Percentiles rank a stretch among this genome's conserved stretches.
phyloP scores from a whole-genome alignment of 2,797 vertebrate genomes.

The Lophius americanus region DNA sequence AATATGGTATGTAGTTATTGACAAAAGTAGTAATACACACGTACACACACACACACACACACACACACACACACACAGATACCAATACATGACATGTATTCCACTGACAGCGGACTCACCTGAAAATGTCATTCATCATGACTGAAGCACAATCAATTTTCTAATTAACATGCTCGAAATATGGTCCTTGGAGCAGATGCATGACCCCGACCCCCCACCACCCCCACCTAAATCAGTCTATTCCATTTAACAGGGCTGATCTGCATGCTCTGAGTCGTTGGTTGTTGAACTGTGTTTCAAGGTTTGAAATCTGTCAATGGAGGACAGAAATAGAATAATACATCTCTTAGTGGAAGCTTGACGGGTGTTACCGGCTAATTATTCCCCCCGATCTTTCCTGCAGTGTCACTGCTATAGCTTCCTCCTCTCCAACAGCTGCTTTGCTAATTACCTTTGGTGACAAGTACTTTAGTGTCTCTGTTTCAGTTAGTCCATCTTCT shows the following conservation, averaged over 20 bases:
- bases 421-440: conserved; percentile 75
- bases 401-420: conserved; percentile 72
- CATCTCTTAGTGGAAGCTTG: conserved; percentile 72
- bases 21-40: conserved; percentile 14
- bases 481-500: conserved; percentile 47
- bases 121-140: conserved; percentile 61
- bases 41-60: conserved; percentile 20
- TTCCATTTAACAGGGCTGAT: conserved; percentile 19
- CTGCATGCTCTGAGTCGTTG: conserved; percentile 22
- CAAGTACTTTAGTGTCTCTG: conserved; percentile 45
- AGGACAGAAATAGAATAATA: conserved; percentile 68
- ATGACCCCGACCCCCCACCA: background rate
- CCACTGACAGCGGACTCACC: conserved; percentile 28
- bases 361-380: conserved; percentile 78
- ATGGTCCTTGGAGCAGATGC: conserved; percentile 40
- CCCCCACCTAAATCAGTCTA: background rate
- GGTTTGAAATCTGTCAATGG: conserved; percentile 53
- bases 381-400: conserved; percentile 78
- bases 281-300: conserved; percentile 29
- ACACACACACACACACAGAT: conserved; percentile 9
- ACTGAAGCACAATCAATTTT: conserved; percentile 55
- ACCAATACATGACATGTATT: conserved; percentile 28
- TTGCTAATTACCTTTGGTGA: conserved; percentile 79
- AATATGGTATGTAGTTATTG: conserved; percentile 51
- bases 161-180: conserved; percentile 68